Conservation (phyloP, 2,797 vertebrate species). For the Bovichtus diacanthus region DNA sequence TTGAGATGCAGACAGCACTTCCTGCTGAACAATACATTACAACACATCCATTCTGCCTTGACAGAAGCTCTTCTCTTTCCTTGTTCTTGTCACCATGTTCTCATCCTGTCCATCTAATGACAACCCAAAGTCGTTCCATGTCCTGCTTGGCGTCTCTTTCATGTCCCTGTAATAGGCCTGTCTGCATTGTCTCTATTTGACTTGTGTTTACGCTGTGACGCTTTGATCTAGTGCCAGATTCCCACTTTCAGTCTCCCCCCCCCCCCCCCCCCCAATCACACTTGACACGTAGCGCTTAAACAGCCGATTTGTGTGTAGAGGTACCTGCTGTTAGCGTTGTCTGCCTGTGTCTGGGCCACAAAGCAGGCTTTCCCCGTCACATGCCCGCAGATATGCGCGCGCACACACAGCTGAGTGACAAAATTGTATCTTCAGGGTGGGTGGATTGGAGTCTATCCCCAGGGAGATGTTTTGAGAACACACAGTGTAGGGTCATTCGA, state of each 20-base stretch:
- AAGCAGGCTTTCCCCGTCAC: constrained; percentile 62
- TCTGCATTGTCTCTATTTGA: constrained; percentile 41
- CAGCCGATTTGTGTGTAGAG: constrained; percentile 30
- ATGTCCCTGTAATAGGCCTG: constrained; percentile 52
- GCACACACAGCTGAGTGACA: constrained; percentile 63
- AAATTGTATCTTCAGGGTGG: constrained; percentile 67
- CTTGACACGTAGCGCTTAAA: constrained; percentile 56
- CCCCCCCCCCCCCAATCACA: background rate
- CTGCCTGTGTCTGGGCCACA: constrained; percentile 53
- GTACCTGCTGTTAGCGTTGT: constrained; percentile 40
- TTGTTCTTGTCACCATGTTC: constrained; percentile 31
- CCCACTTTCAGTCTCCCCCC: background rate
- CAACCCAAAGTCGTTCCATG: constrained; percentile 6
- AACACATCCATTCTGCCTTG: constrained; percentile 31
- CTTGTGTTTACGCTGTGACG: constrained; percentile 11
- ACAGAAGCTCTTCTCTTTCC: constrained; percentile 26
- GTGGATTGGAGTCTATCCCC: constrained; percentile 59
- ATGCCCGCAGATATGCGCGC: constrained; percentile 8
- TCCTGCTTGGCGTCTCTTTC: constrained; percentile 43
- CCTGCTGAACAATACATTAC: constrained; percentile 5
- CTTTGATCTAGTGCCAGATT: constrained; percentile 35
- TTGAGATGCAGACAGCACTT: constrained; percentile 34
- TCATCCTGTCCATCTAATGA: constrained; percentile 59
- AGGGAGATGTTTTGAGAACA: constrained; percentile 61
- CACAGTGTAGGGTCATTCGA: constrained; percentile 62